These are phyloP conservation scores for Netelia virgata DNA, from an alignment of 2,888 invertebrate genomes.

Conservation along the genomic window DNA sequence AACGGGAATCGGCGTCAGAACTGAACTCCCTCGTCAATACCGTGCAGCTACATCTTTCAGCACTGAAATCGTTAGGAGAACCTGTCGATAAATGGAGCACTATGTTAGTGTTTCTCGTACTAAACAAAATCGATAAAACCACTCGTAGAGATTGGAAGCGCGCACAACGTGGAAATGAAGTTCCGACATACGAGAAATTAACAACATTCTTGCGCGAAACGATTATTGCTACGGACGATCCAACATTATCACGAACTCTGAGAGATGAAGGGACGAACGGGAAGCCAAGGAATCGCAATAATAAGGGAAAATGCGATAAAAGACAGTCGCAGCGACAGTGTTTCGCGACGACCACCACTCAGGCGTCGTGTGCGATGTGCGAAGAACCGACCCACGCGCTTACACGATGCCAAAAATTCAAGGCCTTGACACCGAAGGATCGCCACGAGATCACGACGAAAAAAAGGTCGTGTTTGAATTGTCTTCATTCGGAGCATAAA, in stretches of 20 bases:
- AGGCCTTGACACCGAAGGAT: background rate
- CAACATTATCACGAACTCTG: background rate
- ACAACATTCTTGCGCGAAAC: conserved; percentile 11
- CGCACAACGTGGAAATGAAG: background rate
- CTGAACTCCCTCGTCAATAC: background rate
- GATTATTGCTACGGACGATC: background rate
- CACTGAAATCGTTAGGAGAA: conserved; percentile 1
- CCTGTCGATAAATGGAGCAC: conserved; percentile 4
- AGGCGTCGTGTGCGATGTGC: background rate
- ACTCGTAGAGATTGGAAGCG: conserved; percentile 3
- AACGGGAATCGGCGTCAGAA: conserved; percentile 2
- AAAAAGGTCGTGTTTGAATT: conserved; percentile 4
- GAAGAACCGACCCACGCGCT: background rate
- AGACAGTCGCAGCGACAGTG: background rate
- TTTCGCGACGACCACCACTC: background rate
- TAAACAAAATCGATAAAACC: conserved; percentile 9
- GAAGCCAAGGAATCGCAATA: background rate
- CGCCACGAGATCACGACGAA: background rate
- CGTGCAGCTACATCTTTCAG: conserved; percentile 7
- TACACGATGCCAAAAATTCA: background rate
- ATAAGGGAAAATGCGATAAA: background rate
- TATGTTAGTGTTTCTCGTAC: background rate
- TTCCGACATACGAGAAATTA: conserved; percentile 22
- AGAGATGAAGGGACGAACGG: background rate
- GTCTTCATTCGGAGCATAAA: background rate